Evolutionary conservation across 2,888 invertebrate species (phyloP), one percentile per base, ranked within the genome.

Genomic region (Agrotis clavis): DNA sequence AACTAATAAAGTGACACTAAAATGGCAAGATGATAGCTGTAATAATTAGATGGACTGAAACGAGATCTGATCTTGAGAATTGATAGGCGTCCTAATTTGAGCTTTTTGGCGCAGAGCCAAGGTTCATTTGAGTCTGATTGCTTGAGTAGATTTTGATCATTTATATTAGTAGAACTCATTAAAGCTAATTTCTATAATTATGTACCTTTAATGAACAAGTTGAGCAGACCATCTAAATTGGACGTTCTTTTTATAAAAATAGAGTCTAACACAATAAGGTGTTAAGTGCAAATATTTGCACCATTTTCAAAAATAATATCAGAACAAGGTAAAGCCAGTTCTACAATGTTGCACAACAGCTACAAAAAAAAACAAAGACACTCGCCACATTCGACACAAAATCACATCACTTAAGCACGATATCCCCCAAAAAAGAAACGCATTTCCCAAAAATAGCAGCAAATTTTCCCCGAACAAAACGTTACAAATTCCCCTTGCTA

Each of bases 401-500:
- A 65, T 66, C 47, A 64, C 62, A 16, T 45, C 65, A 21, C 59
- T 57, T 41, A 64, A 74, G 54, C 63, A 25, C 60, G 30, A 67
- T 48, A 47, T 18, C 1, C 13, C 4, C 21, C 14, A 57, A 47
- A 71, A 59, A 74, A 71, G 64, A 56, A 60, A 14, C 48, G 53
- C 57, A 57, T 76, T 66, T 54, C 64, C 67, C 45, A 63, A 68
- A 69, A 76, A 80, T 56, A 48, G 60, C 63, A 45, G 25, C 35
- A 64, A 79, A 75, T 67, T 71, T 25, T 66, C 25, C 63, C 11
- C 57, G 59, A 74, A 78, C 63, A 81, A 67, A 82, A 59, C 66
- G 57, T 63, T 54, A 59, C 59, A 67, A 80, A 74, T 71, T 67
- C 59, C 61, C 60, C 76, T 57, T 76, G 69, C 73, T 74, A 84